phyloP scores from a whole-genome alignment of 2,888 invertebrate genomes.

The Xestia rhomboidea region DNA sequence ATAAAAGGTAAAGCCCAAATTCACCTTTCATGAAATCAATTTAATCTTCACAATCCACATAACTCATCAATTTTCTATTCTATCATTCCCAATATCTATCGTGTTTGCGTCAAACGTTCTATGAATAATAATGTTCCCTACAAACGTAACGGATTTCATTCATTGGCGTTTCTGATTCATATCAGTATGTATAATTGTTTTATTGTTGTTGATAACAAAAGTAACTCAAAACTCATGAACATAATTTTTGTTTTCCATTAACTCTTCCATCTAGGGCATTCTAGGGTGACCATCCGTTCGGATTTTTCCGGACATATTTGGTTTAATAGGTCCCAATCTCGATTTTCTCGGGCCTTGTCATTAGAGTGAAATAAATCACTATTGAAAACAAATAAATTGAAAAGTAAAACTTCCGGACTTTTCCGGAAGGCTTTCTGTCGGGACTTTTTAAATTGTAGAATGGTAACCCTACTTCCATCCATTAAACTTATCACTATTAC shows the following conservation, averaged over 20 bases:
- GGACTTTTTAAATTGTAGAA: neutral
- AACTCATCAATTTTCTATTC: constrained; percentile 19
- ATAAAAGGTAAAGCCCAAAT: neutral
- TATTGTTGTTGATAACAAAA: constrained; percentile 49
- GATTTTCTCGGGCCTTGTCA: neutral
- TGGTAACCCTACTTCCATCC: constrained; percentile 8
- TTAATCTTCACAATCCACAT: constrained; percentile 2
- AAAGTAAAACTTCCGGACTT: neutral
- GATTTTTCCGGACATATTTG: neutral
- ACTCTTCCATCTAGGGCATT: constrained; percentile 16
- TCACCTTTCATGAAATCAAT: neutral
- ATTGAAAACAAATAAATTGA: neutral
- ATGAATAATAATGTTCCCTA: constrained; percentile 28
- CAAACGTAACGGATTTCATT: constrained; percentile 26
- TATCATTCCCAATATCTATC: constrained; percentile 22
- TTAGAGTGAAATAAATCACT: neutral
- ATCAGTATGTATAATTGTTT: constrained; percentile 50
- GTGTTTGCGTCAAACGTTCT: constrained; percentile 30
- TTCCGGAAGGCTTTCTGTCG: no score
- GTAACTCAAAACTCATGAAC: constrained; percentile 14
- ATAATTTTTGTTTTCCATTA: constrained; percentile 45
- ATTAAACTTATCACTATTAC: constrained; percentile 20
- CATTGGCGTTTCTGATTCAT: constrained; percentile 27
- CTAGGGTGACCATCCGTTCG: neutral
- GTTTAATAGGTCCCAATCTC: neutral